Conservation (phyloP, 2,888 invertebrate species). For the Nomada flava region DNA sequence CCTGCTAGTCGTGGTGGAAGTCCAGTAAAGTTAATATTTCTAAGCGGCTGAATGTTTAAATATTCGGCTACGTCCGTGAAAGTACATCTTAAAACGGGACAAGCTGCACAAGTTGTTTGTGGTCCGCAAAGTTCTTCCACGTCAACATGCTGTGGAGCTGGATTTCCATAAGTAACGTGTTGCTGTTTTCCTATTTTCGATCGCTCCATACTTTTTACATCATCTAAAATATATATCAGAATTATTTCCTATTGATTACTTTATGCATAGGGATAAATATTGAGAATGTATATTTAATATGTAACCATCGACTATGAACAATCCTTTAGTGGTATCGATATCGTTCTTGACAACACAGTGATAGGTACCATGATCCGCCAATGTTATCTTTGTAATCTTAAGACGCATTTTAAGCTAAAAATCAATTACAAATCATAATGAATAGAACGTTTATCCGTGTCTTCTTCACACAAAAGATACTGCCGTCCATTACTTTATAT, state of each 20-base stretch:
- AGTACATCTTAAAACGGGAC: slow-evolving; percentile 85
- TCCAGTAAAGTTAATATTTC: slow-evolving; percentile 74
- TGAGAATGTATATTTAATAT: slow-evolving; percentile 7
- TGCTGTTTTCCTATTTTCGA: slow-evolving; percentile 72
- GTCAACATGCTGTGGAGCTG: slow-evolving; percentile 87
- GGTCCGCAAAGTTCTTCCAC: slow-evolving; percentile 88
- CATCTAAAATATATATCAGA: slow-evolving; percentile 61
- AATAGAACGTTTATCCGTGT: not conserved
- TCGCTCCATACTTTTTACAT: slow-evolving; percentile 65
- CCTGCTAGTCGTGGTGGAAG: slow-evolving; percentile 77
- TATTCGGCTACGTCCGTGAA: slow-evolving; percentile 77
- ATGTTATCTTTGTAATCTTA: slow-evolving; percentile 89
- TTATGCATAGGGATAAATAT: not conserved
- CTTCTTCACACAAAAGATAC: not conserved
- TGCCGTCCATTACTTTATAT: slow-evolving; percentile 82
- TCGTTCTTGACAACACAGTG: slow-evolving; percentile 95
- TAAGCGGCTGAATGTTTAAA: slow-evolving; percentile 76
- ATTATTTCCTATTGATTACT: slow-evolving; percentile 13
- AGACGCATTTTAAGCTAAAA: slow-evolving; percentile 90
- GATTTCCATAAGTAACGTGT: slow-evolving; percentile 86
- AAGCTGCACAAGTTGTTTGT: slow-evolving; percentile 87
- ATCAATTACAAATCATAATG: slow-evolving; percentile 9
- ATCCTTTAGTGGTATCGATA: slow-evolving; percentile 91
- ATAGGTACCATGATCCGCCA: slow-evolving; percentile 90
- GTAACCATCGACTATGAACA: slow-evolving; percentile 88